A percentile compares a stretch with the other conserved stretches of the same genome.
These are phyloP conservation scores for Acestrorhynchus altus DNA, from an alignment of 2,797 vertebrate genomes.

Conservation along the genomic window DNA sequence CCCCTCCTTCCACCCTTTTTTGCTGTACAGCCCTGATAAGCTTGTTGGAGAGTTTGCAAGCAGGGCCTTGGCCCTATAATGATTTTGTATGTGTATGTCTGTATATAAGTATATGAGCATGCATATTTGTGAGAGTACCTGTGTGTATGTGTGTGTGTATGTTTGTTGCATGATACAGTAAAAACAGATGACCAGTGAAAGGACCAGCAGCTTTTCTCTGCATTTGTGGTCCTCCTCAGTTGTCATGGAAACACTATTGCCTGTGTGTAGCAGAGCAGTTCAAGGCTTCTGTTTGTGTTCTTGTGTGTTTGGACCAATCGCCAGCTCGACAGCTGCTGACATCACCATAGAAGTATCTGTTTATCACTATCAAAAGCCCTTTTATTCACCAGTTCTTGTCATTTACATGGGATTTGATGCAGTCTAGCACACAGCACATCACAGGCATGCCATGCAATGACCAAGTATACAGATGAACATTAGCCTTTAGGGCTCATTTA, in stretches of 20 bases:
- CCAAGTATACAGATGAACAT: no score
- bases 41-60: constrained; percentile 35
- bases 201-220: constrained; percentile 41
- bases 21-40: constrained; percentile 43
- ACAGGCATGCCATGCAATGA: not conserved
- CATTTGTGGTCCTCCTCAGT: constrained; percentile 55
- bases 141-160: constrained; percentile 10
- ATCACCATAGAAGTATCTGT: constrained; percentile 38
- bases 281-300: constrained; percentile 57
- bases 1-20: constrained; percentile 36
- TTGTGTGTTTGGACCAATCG: constrained; percentile 52
- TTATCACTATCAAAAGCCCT: constrained; percentile 22
- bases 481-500: no score
- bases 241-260: constrained; percentile 62
- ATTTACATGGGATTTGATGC: constrained; percentile 7
- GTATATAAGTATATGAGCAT: constrained; percentile 5
- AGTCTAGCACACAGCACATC: not conserved
- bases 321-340: constrained; percentile 29
- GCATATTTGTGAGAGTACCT: not conserved
- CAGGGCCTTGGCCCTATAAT: constrained; percentile 32
- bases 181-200: constrained; percentile 61
- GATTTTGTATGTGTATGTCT: constrained; percentile 13
- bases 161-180: constrained; percentile 50
- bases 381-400: constrained; percentile 28
- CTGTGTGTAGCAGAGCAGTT: constrained; percentile 53